Base-by-base conservation (phyloP, 1,140 invertebrate genomes). In the Drosophila arizonae region DNA sequence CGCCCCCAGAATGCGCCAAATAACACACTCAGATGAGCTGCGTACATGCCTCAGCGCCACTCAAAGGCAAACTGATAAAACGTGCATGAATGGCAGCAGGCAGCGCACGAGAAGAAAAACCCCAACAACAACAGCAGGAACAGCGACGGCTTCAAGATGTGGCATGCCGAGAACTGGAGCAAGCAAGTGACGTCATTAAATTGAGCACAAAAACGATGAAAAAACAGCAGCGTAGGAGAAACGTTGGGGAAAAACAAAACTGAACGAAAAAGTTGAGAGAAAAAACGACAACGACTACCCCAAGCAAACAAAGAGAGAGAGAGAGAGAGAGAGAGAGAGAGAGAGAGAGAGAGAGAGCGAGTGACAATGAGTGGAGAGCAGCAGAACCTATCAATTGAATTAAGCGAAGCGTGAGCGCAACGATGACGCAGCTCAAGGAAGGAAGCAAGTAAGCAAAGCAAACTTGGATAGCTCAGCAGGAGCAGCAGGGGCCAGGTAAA, bases 181-280 rank as follows among this genome's bases (percentile, higher is more conserved):
- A 88, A 65, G 67, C 51, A 33, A 55, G 70, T 88, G 84, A 88
- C 84, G 84, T 88, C 84, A 88, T 68, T 58, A 58, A 70, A 30
- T 43, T 72, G 67, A 77, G 75, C 67, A 69, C 13, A 56, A 39
- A 64, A 48, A 65, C 26, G 26, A 13, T 69, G 11, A 17, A 8
- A 46, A 46, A 46, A 46, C 15, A 41, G 36, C 65, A 70, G 51
- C 63, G 79, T 68, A 79, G 66, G 50, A 61, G 54, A 72, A 81
- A 79, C 76, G 87, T 65, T 76, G 80, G 82, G 84, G 84, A 70
- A 88, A 87, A 88, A 88, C 48, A 75, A 87, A 88, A 88, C 84
- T 88, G 15, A 88, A 88, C 82, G 82, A 87, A 88, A 76, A 77
- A 68, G 56, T 71, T 61, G 65, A 67, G 56, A n/a, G 41, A 39